Conservation (phyloP, 2,113 vertebrate species). For the Henicopernis longicauda region DNA sequence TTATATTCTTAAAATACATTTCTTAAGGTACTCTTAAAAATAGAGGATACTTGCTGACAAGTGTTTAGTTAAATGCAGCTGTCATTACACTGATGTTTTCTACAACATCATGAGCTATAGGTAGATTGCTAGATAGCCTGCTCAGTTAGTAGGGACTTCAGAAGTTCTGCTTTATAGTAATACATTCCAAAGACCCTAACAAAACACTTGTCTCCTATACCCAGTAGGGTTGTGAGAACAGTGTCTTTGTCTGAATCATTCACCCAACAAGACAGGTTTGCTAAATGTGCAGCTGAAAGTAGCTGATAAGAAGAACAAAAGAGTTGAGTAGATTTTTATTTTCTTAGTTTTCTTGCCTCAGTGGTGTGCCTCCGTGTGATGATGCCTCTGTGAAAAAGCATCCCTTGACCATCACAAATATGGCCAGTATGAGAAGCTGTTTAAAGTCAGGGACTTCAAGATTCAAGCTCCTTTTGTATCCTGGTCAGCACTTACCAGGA, state of each 20-base stretch:
- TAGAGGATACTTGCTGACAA: background rate
- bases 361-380: rapidly evolving
- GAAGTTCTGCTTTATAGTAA: background rate
- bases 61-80: background rate
- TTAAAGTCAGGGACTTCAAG: background rate
- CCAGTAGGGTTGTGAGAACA: background rate
- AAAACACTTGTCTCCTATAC: background rate
- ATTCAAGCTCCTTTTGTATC: background rate
- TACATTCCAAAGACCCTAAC: background rate
- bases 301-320: background rate
- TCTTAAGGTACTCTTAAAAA: background rate
- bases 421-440: background rate
- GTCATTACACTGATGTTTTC: background rate
- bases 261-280: background rate
- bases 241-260: background rate
- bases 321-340: background rate
- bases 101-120: background rate
- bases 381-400: background rate
- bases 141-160: background rate
- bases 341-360: background rate
- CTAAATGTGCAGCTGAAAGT: background rate
- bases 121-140: background rate
- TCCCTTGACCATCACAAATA: background rate
- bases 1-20: background rate
- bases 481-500: background rate